Evolutionary conservation across 2,888 invertebrate genomes (phyloP).

Genomic region (Drosophila paranaensis): DNA sequence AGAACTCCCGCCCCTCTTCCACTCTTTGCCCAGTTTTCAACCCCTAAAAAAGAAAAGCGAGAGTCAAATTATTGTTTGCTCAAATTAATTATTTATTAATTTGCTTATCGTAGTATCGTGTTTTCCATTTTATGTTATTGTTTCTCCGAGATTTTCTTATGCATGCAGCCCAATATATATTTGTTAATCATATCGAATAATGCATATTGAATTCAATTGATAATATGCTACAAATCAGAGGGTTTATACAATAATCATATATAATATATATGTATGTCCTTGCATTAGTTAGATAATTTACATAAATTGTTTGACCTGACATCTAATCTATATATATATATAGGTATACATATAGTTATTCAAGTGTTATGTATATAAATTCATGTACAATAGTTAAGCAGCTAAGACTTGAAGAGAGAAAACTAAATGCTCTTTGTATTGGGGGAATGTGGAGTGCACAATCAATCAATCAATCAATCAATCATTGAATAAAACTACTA

Average conservation of each 20-base stretch:
- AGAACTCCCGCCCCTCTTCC: too few species aligned
- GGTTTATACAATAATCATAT: slow-evolving; percentile 39
- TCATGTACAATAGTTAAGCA: slow-evolving; percentile 51
- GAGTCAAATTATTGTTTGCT: slow-evolving; percentile 19
- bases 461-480: slow-evolving; percentile 55
- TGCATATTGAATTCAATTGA: slow-evolving; percentile 26
- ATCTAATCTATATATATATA: slow-evolving; percentile 13
- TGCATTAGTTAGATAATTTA: slow-evolving; percentile 47
- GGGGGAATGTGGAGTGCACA: slow-evolving; percentile 38
- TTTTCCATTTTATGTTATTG: slow-evolving; percentile 23
- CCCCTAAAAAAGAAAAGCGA: not conserved
- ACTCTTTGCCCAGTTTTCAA: not conserved
- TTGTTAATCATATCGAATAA: slow-evolving; percentile 34
- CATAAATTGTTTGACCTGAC: slow-evolving; percentile 30
- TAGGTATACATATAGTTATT: slow-evolving; percentile 14
- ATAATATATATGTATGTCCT: slow-evolving; percentile 13
- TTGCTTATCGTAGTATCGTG: slow-evolving; percentile 47
- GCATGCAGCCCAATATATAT: slow-evolving; percentile 63
- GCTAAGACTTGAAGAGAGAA: slow-evolving; percentile 21
- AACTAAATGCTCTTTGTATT: slow-evolving; percentile 13
- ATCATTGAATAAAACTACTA: slow-evolving; percentile 76
- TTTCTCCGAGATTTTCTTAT: slow-evolving; percentile 38
- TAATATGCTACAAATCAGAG: slow-evolving; percentile 59
- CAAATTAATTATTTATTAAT: slow-evolving; percentile 77
- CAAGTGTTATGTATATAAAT: slow-evolving; percentile 32